Percentiles rank a stretch among this genome's conserved stretches.
Conservation (phyloP, 23 tunicate genomes). For the Styela clava region DNA sequence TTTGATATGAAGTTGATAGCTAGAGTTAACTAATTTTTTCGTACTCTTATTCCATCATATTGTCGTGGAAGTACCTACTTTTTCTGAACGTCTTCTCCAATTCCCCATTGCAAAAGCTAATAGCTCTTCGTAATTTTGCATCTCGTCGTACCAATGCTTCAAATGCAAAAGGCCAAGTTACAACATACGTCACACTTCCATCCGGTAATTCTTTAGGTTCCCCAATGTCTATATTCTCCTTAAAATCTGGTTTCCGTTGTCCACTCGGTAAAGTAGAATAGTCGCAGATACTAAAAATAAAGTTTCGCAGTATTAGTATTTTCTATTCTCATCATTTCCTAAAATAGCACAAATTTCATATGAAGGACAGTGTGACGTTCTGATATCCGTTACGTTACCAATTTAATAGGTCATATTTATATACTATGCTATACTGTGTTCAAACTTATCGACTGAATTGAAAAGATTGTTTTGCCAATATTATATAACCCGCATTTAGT, state of each 20-base stretch:
- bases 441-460: too few species aligned
- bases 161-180: slow-evolving; percentile 21
- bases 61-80: not conserved
- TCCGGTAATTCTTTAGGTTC: not conserved
- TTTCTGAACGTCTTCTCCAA: slow-evolving; percentile 15
- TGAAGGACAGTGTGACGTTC: too few species aligned
- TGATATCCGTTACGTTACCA: too few species aligned
- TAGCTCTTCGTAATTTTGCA: slow-evolving; percentile 20
- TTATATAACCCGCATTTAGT: too few species aligned
- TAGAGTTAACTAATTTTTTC: too few species aligned
- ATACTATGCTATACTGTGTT: too few species aligned
- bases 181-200: not conserved
- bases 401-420: too few species aligned
- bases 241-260: slow-evolving; percentile 3
- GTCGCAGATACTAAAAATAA: slow-evolving; percentile 11
- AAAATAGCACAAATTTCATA: not conserved
- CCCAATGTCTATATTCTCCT: not conserved
- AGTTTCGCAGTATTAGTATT: too few species aligned
- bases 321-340: too few species aligned
- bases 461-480: too few species aligned
- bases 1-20: too few species aligned
- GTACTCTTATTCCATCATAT: too few species aligned
- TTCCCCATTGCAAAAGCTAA: slow-evolving; percentile 8
- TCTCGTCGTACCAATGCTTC: slow-evolving; percentile 22
- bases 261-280: slow-evolving; percentile 12